A percentile compares a stretch with the other conserved stretches of the same genome.
Conservation (phyloP, 2,888 invertebrate genomes). For the Sinodicranocentrus sp. region DNA sequence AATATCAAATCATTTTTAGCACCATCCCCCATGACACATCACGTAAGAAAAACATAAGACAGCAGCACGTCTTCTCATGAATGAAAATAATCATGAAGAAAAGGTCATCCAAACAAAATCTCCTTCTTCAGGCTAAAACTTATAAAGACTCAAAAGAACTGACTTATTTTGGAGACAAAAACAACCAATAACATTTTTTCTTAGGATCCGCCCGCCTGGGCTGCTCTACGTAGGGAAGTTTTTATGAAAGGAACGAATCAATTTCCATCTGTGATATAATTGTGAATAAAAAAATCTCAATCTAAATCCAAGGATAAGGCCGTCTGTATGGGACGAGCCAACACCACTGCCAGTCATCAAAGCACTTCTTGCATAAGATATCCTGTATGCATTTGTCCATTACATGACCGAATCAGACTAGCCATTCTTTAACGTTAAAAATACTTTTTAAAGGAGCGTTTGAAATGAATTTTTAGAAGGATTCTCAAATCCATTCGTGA, state of each 20-base stretch:
- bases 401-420: too few relatives aligned
- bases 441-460: background rate
- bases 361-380: too few relatives aligned
- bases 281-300: slow-evolving; percentile 36
- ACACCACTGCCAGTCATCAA: too few relatives aligned
- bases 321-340: background rate
- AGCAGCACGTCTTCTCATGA: background rate
- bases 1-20: background rate
- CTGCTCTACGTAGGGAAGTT: background rate
- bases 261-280: slow-evolving; percentile 13
- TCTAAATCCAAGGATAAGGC: slow-evolving; percentile 59
- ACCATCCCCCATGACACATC: background rate
- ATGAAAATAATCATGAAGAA: background rate
- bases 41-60: background rate
- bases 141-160: too few relatives aligned
- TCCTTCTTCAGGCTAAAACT: too few relatives aligned
- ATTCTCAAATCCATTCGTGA: too few relatives aligned
- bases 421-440: too few relatives aligned
- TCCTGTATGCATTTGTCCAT: too few relatives aligned
- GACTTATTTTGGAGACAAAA: slow-evolving; percentile 9
- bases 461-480: too few relatives aligned
- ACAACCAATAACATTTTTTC: background rate
- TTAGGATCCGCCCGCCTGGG: slow-evolving; percentile 1
- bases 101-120: background rate
- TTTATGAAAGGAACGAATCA: slow-evolving; percentile 14